Evolutionary conservation across 2,113 vertebrate species (phyloP).

Genomic region (Nibea albiflora): DNA sequence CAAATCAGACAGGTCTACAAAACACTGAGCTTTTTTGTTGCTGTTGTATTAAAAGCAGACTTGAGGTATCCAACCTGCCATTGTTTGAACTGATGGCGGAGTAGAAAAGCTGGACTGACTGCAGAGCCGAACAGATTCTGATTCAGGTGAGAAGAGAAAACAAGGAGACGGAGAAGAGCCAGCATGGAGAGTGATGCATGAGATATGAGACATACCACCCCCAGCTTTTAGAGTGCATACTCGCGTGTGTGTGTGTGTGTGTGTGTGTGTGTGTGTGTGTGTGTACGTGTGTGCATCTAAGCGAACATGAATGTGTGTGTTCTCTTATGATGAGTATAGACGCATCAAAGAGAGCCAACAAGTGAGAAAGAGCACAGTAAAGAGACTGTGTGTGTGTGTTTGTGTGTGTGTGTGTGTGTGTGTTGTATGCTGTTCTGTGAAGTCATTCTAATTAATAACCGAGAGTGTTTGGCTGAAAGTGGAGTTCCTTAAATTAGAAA

Average conservation of each 20-base stretch:
- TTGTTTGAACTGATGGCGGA: constrained; percentile 15
- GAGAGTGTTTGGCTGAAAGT: constrained; percentile 64
- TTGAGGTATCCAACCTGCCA: constrained; percentile 14
- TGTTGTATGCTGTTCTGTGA: constrained; percentile 45
- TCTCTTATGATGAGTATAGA: constrained; percentile 6
- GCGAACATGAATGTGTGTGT: background rate
- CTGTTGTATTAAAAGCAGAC: background rate
- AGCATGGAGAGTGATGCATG: constrained; percentile 49
- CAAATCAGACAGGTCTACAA: constrained; percentile 4
- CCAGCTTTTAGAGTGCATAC: constrained; percentile 26
- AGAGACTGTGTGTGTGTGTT: constrained; percentile 16
- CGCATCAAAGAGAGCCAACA: constrained; percentile 24
- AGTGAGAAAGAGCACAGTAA: constrained; percentile 26
- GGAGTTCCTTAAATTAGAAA: constrained; percentile 66
- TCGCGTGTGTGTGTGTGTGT: background rate
- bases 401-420: constrained; percentile 6
- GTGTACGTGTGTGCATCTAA: background rate
- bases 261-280: background rate
- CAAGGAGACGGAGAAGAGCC: constrained; percentile 25
- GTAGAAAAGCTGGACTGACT: constrained; percentile 30
- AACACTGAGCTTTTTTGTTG: background rate
- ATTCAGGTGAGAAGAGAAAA: constrained; percentile 47
- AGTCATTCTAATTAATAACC: constrained; percentile 68
- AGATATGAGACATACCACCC: constrained; percentile 32
- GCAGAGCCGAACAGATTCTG: constrained; percentile 30